Evolutionary conservation across 2,888 invertebrate genomes (phyloP).

Genomic region (Stratiomys singularior): DNA sequence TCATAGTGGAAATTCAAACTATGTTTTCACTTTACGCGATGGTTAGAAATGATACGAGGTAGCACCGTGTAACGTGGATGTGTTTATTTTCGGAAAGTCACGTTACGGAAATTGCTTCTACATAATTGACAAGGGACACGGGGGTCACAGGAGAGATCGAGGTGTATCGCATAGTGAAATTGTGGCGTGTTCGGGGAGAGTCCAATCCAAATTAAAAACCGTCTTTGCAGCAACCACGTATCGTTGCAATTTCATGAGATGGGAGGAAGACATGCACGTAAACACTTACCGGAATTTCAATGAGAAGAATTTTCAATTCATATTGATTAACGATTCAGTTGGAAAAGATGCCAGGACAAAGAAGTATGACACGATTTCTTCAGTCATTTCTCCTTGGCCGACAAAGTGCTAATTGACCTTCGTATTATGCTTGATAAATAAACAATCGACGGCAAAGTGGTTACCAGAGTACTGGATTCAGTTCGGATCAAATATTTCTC

Average conservation of each 20-base stretch:
- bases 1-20: slow-evolving; percentile 35
- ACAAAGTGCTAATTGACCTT: neutral
- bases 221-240: neutral
- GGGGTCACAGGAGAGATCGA: neutral
- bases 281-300: neutral
- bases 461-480: no score
- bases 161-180: neutral
- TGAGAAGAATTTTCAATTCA: neutral
- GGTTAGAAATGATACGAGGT: neutral
- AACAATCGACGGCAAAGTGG: neutral
- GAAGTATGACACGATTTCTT: neutral
- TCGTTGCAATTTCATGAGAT: neutral
- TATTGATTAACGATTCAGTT: neutral
- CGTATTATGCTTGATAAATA: neutral
- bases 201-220: neutral
- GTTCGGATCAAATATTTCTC: no score
- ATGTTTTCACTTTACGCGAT: slow-evolving; percentile 18
- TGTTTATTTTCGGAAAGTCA: slow-evolving; percentile 41
- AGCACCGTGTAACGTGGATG: slow-evolving; percentile 10
- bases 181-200: neutral
- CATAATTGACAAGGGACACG: neutral
- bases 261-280: neutral
- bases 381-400: neutral
- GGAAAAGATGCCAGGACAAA: neutral
- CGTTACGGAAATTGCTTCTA: slow-evolving; percentile 31